Base-by-base conservation (phyloP, 1,140 invertebrate species). In the Pseudomyrmex pallidus region DNA sequence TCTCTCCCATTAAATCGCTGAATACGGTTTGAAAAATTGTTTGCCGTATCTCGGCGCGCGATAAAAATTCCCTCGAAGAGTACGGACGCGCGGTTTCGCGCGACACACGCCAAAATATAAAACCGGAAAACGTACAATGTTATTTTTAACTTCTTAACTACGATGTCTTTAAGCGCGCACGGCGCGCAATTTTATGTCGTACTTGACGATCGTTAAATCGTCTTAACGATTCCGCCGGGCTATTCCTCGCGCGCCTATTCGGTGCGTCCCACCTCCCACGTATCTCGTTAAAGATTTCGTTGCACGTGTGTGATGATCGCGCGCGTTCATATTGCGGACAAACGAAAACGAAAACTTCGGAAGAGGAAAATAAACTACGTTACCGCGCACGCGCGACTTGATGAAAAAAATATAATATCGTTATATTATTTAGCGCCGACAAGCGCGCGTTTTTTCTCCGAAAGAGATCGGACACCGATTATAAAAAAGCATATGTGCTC, bases 101-200 rank as follows among this genome's bases (percentile, higher is more conserved):
- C 25, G 57, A 10, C 10, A 20, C 22, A 61, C 59, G 66, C 59
- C 54, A 59, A 59, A 72, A n/a, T 80, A 35, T 72, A 80, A 80
- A 80, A 50, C 54, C 66, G 56, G 22, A 80, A 80, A 72, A 72
- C 54, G n/a, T 25, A 25, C 59, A 80, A 80, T 72, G 66, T 82
- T 82, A 82, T 82, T 70, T 82, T n/a, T 44, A 46, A 35, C 12
- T 54, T 35, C n/a, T 80, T 80, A 70, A 80, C 76, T 17, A 50
- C 54, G 76, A 59, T 80, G 22, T 72, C 66, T 80, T 80, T 80
- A 80, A 72, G n/a, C 44, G 17, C 25, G 22, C 66, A 57, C 35
- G 54, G 64, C 44, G 20, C 64, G 20, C 64, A 70, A 70, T 59
- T 78, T 78, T 78, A 78, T 78, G 54, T 70, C 44, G 10, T n/a